Conservation (phyloP, 1,140 invertebrate species). For the Argopecten irradians region DNA sequence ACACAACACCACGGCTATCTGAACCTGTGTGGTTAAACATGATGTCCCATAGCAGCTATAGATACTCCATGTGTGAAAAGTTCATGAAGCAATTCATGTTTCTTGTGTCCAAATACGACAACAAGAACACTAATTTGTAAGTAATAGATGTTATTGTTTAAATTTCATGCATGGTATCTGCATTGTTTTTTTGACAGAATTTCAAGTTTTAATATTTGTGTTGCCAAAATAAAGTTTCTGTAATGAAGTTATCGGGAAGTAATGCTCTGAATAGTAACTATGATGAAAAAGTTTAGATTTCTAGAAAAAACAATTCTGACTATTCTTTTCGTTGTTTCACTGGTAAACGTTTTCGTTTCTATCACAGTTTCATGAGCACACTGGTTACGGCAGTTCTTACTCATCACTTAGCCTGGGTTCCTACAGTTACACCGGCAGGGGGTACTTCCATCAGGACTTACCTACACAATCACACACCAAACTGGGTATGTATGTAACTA, state of each 20-base stretch:
- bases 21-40: conserved; percentile 85
- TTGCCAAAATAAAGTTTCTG: no score
- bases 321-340: conserved; percentile 31
- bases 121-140: conserved; percentile 90
- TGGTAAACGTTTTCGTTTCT: conserved; percentile 68
- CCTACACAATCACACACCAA: conserved; percentile 76
- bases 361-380: conserved; percentile 90
- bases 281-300: not conserved
- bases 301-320: not conserved
- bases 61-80: conserved; percentile 72
- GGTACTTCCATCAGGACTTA: conserved; percentile 74
- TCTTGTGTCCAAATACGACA: conserved; percentile 81
- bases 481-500: conserved; percentile 76
- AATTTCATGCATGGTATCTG: not conserved
- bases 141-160: conserved; percentile 72
- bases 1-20: conserved; percentile 82
- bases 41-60: conserved; percentile 75
- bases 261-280: not conserved
- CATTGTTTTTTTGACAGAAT: no score
- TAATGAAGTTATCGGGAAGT: not conserved
- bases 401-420: conserved; percentile 93
- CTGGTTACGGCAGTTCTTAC: conserved; percentile 91
- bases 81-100: conserved; percentile 76
- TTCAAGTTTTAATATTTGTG: no score
- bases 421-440: conserved; percentile 82